Evolutionary conservation across 2,888 invertebrate genomes (phyloP).

Genomic region (Kuschelorhynchus macadamiae): DNA sequence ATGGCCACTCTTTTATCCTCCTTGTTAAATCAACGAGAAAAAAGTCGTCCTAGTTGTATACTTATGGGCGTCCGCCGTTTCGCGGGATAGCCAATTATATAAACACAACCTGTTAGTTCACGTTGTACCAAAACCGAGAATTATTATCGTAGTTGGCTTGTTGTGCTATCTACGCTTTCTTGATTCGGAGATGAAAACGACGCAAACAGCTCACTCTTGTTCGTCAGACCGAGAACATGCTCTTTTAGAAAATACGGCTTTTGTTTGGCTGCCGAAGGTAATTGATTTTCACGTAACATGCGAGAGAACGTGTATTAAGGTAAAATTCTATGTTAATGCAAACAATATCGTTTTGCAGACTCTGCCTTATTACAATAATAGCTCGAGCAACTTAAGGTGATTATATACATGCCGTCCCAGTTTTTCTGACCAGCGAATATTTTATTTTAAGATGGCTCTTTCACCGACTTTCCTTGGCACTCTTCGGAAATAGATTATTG

Average conservation of each 20-base stretch:
- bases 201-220: constrained; percentile 27
- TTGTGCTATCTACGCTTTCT: constrained; percentile 61
- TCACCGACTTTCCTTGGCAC: too few species aligned
- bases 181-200: constrained; percentile 63
- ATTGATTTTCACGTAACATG: constrained; percentile 41
- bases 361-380: too few species aligned
- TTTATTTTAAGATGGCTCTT: too few species aligned
- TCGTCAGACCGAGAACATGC: constrained; percentile 43
- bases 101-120: constrained; percentile 24
- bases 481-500: too few species aligned
- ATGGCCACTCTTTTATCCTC: constrained; percentile 17
- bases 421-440: too few species aligned
- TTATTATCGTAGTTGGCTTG: constrained; percentile 24
- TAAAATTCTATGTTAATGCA: constrained; percentile 7
- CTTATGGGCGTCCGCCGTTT: constrained; percentile 6
- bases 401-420: too few species aligned
- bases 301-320: constrained; percentile 5
- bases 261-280: constrained; percentile 39
- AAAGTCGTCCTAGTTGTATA: constrained; percentile 25
- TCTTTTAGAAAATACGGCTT: constrained; percentile 42
- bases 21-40: constrained; percentile 33
- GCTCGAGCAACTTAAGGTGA: too few species aligned
- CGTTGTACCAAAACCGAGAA: constrained; percentile 24
- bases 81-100: constrained; percentile 28
- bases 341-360: too few species aligned